phyloP scores from a whole-genome alignment of 2,797 vertebrate species.

The Parotocinclus haroldoi region DNA sequence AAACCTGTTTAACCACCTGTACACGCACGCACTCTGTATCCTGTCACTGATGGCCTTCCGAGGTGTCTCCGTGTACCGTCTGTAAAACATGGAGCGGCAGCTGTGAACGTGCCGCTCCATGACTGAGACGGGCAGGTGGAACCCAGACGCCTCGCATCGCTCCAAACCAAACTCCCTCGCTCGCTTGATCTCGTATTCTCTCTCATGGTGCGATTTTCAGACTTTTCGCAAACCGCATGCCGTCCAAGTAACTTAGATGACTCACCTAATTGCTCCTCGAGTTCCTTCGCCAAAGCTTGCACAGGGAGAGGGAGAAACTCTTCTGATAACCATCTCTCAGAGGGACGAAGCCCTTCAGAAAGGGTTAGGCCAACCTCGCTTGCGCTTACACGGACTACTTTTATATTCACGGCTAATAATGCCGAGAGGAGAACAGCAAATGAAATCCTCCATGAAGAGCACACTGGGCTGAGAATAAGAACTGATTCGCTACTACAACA shows the following conservation, averaged over 20 bases:
- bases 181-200: neutral
- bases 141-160: conserved; percentile 38
- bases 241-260: conserved; percentile 23
- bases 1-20: no score
- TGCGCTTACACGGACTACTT: neutral
- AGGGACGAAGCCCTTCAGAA: conserved; percentile 17
- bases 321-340: neutral
- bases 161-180: no score
- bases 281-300: conserved; percentile 13
- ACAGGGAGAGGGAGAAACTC: neutral
- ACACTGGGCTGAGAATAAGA: no score
- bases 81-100: conserved; percentile 69
- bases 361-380: neutral
- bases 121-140: conserved; percentile 86
- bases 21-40: no score
- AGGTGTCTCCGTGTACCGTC: conserved; percentile 36
- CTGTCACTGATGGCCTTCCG: conserved; percentile 10
- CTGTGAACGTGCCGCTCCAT: conserved; percentile 70
- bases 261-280: conserved; percentile 34
- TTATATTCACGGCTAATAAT: neutral
- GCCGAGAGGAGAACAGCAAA: neutral
- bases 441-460: no score
- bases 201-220: neutral
- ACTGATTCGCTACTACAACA: no score
- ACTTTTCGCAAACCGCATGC: neutral